Conservation (phyloP, 2,888 invertebrate genomes). For the Tuta absoluta region DNA sequence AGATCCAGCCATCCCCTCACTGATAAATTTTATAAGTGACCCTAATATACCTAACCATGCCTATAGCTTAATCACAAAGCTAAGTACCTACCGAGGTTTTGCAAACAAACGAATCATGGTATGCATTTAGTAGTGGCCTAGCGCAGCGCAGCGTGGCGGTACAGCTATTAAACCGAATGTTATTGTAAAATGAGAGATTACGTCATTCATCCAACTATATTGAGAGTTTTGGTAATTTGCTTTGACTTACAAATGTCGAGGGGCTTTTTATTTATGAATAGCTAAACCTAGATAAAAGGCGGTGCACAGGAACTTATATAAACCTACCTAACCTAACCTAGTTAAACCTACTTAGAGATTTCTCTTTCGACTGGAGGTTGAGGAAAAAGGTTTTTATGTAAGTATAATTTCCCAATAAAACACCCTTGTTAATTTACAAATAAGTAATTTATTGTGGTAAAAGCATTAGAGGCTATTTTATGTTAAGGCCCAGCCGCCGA, state of each 20-base stretch:
- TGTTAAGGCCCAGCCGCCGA: too few species aligned
- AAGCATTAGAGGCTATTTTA: too few species aligned
- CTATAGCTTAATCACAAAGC: not conserved
- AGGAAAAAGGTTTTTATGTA: too few species aligned
- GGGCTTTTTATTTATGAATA: not conserved
- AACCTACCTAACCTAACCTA: too few species aligned
- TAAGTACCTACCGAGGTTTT: not conserved
- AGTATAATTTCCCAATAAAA: too few species aligned
- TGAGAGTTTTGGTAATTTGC: slow-evolving; percentile 20
- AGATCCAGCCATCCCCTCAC: too few species aligned
- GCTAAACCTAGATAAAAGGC: too few species aligned
- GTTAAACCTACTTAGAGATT: too few species aligned
- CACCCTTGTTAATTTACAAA: too few species aligned
- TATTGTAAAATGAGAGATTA: slow-evolving; percentile 56
- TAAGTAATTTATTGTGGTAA: too few species aligned
- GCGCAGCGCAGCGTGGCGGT: slow-evolving; percentile 8
- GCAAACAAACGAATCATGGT: slow-evolving; percentile 2
- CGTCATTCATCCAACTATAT: slow-evolving; percentile 56
- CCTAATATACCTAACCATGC: not conserved
- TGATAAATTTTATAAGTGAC: not conserved
- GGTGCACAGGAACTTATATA: too few species aligned
- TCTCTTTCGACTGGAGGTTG: too few species aligned
- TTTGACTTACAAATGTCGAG: not conserved
- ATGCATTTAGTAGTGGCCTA: not conserved
- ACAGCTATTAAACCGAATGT: slow-evolving; percentile 49